phyloP scores from a whole-genome alignment of 2,888 invertebrate species.

The Buathra laborator region DNA sequence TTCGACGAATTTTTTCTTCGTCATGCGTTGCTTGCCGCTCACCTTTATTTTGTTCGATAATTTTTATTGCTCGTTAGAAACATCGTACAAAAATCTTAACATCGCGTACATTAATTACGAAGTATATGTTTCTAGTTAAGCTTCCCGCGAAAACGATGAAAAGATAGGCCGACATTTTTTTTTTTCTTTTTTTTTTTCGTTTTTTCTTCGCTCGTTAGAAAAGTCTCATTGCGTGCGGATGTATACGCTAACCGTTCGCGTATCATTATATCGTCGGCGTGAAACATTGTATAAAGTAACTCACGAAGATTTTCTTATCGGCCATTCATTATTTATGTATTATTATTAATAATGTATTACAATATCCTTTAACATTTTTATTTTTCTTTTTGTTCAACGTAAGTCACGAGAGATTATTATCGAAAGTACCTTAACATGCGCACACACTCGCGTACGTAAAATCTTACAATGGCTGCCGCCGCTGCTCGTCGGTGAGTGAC shows the following conservation, averaged over 20 bases:
- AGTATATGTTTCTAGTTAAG: not conserved
- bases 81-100: not conserved
- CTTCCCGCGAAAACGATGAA: not conserved
- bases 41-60: not conserved
- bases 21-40: too few species aligned
- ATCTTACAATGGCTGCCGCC: slow-evolving; percentile 42
- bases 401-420: slow-evolving; percentile 66
- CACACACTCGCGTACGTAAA: too few species aligned
- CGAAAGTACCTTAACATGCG: not conserved
- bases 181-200: not conserved
- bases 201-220: slow-evolving; percentile 22
- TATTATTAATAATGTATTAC: slow-evolving; percentile 21
- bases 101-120: not conserved
- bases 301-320: slow-evolving; percentile 2
- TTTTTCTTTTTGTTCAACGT: slow-evolving; percentile 74
- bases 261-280: slow-evolving; percentile 5
- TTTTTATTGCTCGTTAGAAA: not conserved
- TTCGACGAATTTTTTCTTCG: too few species aligned
- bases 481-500: slow-evolving; percentile 60
- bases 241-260: slow-evolving; percentile 3
- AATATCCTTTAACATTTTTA: slow-evolving; percentile 19
- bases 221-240: slow-evolving; percentile 4
- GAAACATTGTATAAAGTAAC: slow-evolving; percentile 12
- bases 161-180: not conserved
- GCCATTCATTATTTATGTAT: slow-evolving; percentile 48